phyloP scores from a whole-genome alignment of 2,113 vertebrate species.

The Siniperca knerii region DNA sequence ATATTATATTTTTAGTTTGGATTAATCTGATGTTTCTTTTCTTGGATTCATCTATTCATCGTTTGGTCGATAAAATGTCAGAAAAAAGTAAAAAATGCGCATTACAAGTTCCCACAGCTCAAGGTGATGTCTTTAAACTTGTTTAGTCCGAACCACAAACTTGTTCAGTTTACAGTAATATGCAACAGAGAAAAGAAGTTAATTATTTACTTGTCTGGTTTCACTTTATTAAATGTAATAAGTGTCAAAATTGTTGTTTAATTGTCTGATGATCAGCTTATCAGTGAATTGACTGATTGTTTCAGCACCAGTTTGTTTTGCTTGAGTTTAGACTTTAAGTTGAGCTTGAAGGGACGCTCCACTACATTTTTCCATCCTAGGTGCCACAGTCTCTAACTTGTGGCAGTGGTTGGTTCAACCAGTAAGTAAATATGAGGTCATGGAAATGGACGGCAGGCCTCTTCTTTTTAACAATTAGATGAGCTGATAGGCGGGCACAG shows the following conservation, averaged over 20 bases:
- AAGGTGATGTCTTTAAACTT: neutral
- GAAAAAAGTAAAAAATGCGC: no score
- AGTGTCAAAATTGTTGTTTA: neutral
- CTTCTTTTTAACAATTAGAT: slow-evolving; percentile 67
- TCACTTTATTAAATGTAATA: no score
- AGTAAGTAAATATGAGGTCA: slow-evolving; percentile 67
- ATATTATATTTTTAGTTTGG: no score
- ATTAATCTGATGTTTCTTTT: no score
- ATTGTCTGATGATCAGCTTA: neutral
- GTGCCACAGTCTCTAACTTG: neutral
- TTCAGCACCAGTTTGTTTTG: neutral
- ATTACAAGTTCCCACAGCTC: neutral
- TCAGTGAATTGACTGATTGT: neutral
- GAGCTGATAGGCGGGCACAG: slow-evolving; percentile 64
- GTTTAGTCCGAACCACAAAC: neutral
- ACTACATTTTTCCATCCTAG: neutral
- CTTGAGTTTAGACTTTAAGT: neutral
- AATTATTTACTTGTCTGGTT: no score
- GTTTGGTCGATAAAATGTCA: no score
- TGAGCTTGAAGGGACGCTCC: neutral
- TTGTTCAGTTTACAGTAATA: neutral
- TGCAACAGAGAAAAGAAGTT: no score
- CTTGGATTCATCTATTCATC: no score
- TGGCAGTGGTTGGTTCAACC: slow-evolving; percentile 7
- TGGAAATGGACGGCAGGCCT: slow-evolving; percentile 59